Base-by-base conservation (phyloP, 2,797 vertebrate species). In the Hemitrygon akajei region DNA sequence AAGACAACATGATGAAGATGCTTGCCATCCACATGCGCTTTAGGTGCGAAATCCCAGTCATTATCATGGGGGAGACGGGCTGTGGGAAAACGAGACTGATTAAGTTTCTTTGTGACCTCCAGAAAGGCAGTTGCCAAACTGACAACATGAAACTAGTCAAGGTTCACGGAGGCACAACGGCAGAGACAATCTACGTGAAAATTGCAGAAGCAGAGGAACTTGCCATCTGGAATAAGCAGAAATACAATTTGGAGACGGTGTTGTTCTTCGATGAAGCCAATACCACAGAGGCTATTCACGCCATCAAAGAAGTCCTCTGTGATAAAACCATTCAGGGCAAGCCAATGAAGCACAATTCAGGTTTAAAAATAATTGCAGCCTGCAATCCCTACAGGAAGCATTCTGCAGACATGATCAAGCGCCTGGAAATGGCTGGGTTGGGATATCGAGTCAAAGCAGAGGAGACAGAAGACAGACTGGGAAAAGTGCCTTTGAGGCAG, bases 211-310 rank as follows among this genome's bases (percentile, higher is more conserved):
- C 97, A 5, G 95, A 96, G 91, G 1, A 1, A 18, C 96, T 97
- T 94, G 97, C 97, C 37, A 27, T 30, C 14, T 1, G 0, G 16
- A 98, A 97, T 47, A 94, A 81, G 0, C 30, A 10, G 37, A 47
- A n/a, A 7, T 94, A 96, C 94, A 22, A 95, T 0, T 91, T 97
- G 0, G 97, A 97, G 95, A 97, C 97, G 0, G 95, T 97, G 95
- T 95, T 98, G 94, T 98, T 97, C 95, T 97, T 98, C 3, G 97
- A 98, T 0, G 97, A 97, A 95, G 97, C 97, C 16, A 98, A 98
- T 96, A 97, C 97, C 93, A 97, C 97, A 0, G 97, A 98, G 91
- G 96, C 97, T 12, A 96, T 97, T 94, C 97, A 96, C 94, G 96
- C 97, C 18, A 97, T 98, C 94, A 98, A 98, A 94, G 97, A 98